Percentiles rank a stretch among this genome's conserved stretches.
Conservation (phyloP, 2,888 invertebrate species). For the Mimachlamys varia region DNA sequence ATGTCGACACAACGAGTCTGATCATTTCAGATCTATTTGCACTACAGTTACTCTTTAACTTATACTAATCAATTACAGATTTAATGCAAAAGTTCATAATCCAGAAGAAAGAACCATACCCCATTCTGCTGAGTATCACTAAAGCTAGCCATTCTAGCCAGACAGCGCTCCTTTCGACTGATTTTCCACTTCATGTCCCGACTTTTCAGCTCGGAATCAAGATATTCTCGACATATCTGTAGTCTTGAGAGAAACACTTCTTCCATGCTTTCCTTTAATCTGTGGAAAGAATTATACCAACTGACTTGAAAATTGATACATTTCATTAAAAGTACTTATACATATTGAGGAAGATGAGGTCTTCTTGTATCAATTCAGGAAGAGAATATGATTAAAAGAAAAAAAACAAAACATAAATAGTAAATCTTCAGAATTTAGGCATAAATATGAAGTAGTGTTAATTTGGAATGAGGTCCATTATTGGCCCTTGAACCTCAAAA, state of each 20-base stretch:
- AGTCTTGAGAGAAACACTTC: conserved; percentile 65
- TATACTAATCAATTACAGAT: neutral
- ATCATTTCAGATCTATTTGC: too few species aligned
- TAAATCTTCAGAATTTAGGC: too few species aligned
- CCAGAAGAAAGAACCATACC: conserved; percentile 37
- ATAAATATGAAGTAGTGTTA: too few species aligned
- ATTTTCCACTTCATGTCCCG: conserved; percentile 74
- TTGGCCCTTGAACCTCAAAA: too few species aligned
- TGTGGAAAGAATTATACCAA: conserved; percentile 16
- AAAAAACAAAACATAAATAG: too few species aligned
- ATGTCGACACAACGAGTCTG: too few species aligned
- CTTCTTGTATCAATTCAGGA: too few species aligned
- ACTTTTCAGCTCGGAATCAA: conserved; percentile 69
- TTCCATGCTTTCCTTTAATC: conserved; percentile 47
- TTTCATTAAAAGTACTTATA: too few species aligned
- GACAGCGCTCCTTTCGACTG: conserved; percentile 65
- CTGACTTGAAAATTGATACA: neutral
- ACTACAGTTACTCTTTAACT: too few species aligned
- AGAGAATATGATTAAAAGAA: too few species aligned
- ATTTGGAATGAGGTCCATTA: too few species aligned
- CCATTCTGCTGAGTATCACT: conserved; percentile 53
- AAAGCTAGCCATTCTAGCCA: conserved; percentile 59
- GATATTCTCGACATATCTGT: conserved; percentile 63
- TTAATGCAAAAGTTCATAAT: neutral
- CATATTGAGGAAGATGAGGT: too few species aligned